Conservation (phyloP, 2,113 vertebrate species). For the Leucopsar rothschildi region DNA sequence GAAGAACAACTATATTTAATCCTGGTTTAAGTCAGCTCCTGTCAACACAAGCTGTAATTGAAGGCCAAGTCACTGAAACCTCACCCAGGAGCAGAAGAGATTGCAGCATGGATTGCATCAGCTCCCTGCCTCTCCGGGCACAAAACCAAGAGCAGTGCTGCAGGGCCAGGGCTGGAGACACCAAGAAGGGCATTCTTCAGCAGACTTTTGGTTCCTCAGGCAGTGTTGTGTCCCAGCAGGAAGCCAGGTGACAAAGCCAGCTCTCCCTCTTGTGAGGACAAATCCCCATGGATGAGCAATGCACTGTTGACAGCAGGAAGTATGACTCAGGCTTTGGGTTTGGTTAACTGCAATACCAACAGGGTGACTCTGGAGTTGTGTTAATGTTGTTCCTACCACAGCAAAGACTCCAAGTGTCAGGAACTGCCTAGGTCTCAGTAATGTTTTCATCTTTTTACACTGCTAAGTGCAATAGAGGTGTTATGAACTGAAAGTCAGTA, state of each 20-base stretch:
- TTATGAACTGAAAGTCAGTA: not conserved
- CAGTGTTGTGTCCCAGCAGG: not conserved
- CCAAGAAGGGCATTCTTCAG: not conserved
- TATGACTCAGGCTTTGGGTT: not conserved
- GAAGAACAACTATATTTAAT: slow-evolving; percentile 19
- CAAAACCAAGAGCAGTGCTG: not conserved
- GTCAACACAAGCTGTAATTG: not conserved
- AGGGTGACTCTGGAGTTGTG: not conserved
- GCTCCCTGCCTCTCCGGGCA: not conserved
- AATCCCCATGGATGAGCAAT: not conserved
- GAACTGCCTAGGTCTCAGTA: not conserved
- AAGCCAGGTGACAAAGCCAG: not conserved
- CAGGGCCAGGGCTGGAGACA: not conserved
- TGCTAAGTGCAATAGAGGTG: not conserved
- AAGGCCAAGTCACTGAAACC: not conserved
- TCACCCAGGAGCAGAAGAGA: rapidly evolving
- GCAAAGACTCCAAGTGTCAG: not conserved
- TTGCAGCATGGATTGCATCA: not conserved
- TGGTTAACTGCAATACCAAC: not conserved
- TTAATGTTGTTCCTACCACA: not conserved
- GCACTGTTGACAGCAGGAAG: not conserved
- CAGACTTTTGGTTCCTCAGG: not conserved
- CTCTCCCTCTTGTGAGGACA: not conserved
- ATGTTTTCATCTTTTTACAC: not conserved
- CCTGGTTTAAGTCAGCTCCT: slow-evolving; percentile 3